These are phyloP conservation scores for Drosophila bocki DNA, from an alignment of 1,140 invertebrate species.

Conservation along the genomic window DNA sequence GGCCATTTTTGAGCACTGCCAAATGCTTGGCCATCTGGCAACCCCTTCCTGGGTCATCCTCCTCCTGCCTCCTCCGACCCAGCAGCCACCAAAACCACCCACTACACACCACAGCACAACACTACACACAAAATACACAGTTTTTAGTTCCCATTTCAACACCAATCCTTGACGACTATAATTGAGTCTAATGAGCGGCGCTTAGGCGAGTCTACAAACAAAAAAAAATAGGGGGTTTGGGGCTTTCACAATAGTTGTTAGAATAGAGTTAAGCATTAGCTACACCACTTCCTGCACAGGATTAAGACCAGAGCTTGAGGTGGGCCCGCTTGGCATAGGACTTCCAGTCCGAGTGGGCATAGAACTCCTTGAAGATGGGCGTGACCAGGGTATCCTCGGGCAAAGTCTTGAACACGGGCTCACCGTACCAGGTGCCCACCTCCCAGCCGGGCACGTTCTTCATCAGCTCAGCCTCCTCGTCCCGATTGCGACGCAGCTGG, in stretches of 20 bases:
- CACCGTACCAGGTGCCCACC: constrained; percentile 94
- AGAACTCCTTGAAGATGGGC: constrained; percentile 89
- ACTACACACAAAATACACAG: background rate
- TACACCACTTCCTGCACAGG: constrained; percentile 20
- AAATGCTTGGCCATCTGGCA: constrained; percentile 5
- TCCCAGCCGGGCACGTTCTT: constrained; percentile 94
- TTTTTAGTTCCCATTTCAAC: constrained; percentile 23
- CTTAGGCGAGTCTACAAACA: constrained; percentile 62
- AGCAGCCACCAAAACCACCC: background rate
- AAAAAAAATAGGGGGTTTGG: constrained; percentile 24
- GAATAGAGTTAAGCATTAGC: constrained; percentile 57
- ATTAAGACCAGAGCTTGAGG: constrained; percentile 86
- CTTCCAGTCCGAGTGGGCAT: constrained; percentile 87
- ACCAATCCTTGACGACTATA: constrained; percentile 50
- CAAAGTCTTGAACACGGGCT: constrained; percentile 90
- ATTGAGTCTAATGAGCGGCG: constrained; percentile 43
- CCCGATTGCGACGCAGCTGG: constrained; percentile 91
- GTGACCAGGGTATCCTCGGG: constrained; percentile 87
- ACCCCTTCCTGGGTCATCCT: constrained; percentile 9
- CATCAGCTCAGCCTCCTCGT: constrained; percentile 95
- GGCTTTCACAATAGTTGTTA: constrained; percentile 45
- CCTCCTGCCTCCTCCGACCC: background rate
- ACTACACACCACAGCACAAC: background rate
- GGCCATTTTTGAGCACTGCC: constrained; percentile 16
- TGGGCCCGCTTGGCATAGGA: constrained; percentile 86